Evolutionary conservation across 2,113 vertebrate species (phyloP).

Genomic region (Pan troglodytes): DNA sequence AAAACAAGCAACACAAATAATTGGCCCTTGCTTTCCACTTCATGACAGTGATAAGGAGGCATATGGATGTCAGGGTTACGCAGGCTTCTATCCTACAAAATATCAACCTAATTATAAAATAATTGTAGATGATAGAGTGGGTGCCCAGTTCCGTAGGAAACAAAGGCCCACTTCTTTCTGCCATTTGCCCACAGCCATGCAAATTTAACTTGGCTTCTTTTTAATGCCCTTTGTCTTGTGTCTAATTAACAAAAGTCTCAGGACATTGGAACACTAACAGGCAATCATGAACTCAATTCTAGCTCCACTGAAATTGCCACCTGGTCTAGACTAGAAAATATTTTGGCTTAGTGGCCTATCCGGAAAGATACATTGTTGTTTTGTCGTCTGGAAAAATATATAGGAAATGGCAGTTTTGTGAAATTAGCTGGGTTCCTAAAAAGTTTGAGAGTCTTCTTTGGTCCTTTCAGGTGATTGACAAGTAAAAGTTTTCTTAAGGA

Average conservation of each 20-base stretch:
- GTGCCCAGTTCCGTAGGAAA: constrained; percentile 56
- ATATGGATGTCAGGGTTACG: constrained; percentile 58
- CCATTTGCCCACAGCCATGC: constrained; percentile 55
- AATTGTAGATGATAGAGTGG: constrained; percentile 63
- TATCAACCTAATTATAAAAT: constrained; percentile 77
- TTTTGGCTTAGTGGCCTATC: neutral
- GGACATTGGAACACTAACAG: neutral
- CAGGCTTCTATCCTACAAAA: constrained; percentile 63
- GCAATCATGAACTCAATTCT: neutral
- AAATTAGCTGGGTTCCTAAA: neutral
- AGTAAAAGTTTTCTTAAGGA: neutral
- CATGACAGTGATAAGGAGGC: constrained; percentile 49
- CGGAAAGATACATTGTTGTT: neutral
- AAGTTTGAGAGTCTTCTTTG: neutral
- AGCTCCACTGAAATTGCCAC: neutral
- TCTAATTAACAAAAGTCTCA: constrained; percentile 15
- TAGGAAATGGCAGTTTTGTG: neutral
- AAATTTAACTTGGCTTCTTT: constrained; percentile 51
- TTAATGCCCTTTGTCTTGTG: constrained; percentile 24
- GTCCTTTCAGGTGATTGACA: neutral
- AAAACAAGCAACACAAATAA: constrained; percentile 53
- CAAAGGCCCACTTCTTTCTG: constrained; percentile 63
- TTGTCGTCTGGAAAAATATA: neutral
- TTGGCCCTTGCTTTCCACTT: constrained; percentile 20
- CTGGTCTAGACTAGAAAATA: neutral